Conservation (phyloP, 2,797 vertebrate genomes). For the Myripristis murdjan region DNA sequence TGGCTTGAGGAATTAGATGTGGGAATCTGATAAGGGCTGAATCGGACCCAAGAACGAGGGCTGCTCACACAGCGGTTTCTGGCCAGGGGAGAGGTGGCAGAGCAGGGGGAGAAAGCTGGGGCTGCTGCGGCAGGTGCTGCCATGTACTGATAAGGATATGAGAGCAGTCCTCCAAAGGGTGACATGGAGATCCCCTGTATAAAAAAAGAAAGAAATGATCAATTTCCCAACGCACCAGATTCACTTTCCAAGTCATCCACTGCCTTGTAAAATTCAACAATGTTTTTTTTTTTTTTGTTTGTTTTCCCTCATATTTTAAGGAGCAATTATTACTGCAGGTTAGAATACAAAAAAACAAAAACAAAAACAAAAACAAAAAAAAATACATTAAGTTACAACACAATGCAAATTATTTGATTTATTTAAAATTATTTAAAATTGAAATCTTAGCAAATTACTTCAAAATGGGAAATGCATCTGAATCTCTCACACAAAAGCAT, state of each 20-base stretch:
- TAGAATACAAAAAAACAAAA: neutral
- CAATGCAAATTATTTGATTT: neutral
- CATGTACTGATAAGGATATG: conserved; percentile 93
- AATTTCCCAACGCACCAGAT: neutral
- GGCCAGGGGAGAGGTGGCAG: conserved; percentile 80
- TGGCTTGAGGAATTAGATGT: conserved; percentile 83
- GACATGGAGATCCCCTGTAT: conserved; percentile 91
- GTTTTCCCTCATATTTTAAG: neutral
- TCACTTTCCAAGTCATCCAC: neutral
- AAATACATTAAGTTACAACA: neutral
- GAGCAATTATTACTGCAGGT: neutral
- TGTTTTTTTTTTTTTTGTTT: no score
- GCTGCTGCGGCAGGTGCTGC: conserved; percentile 81
- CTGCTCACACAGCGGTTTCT: conserved; percentile 87
- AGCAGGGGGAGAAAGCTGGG: conserved; percentile 71
- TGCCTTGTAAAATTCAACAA: neutral
- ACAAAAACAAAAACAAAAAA: neutral
- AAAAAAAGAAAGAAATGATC: conserved; percentile 24
- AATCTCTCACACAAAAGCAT: neutral
- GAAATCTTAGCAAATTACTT: neutral
- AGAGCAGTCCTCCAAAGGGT: conserved; percentile 90
- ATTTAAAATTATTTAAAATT: conserved; percentile 13
- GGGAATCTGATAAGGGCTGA: conserved; percentile 92
- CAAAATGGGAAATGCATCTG: neutral
- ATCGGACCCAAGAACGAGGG: conserved; percentile 88